Evolutionary conservation across 2,797 vertebrate species (phyloP), one percentile per base, ranked within the genome.

Genomic region (Brotogeris chrysoptera): DNA sequence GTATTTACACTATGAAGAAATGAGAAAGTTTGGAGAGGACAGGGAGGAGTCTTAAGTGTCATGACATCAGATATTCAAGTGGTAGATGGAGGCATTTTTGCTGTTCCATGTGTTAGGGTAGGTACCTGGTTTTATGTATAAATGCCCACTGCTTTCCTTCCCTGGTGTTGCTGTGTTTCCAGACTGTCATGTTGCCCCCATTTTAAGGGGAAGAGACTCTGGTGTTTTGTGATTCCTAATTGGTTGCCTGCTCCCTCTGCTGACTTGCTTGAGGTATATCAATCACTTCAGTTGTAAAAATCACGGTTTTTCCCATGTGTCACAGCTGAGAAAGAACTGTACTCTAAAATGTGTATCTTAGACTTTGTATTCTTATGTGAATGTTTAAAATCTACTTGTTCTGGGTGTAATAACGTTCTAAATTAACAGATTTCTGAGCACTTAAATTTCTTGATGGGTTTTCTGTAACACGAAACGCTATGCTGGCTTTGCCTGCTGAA

Each of bases 171-270:
- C 17, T 1, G 32, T 18, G 50, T 69, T 78, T 63, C 52, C 80
- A 65, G n/a, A 13, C 39, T 44, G 24, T 80, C 32, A 3, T 3
- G 11, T 43, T 43, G 83, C 19, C 24, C 28, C 19, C 46, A 3
- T 41, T 83, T 44, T 38, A 36, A 87, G 36, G 49, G 39, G 25
- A 50, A 53, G 32, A 79, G 17, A 23, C n/a, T 12, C 5, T 71
- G 53, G 8, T 18, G 11, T 43, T 55, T 88, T 69, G 77, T n/a
- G 30, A 81, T 92, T 49, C 82, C 79, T 50, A 23, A 21, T 36
- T 92, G 95, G 18, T 88, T 88, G 53, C 44, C 84, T 97, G 81
- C 92, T 96, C 95, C 95, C 95, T 70, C 95, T 97, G 87, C 95
- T 94, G 95, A 88, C 93, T 86, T 79, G n/a, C 25, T 73, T 59